Base-by-base conservation (phyloP, 1,140 invertebrate species). In the Cotesia glomerata region DNA sequence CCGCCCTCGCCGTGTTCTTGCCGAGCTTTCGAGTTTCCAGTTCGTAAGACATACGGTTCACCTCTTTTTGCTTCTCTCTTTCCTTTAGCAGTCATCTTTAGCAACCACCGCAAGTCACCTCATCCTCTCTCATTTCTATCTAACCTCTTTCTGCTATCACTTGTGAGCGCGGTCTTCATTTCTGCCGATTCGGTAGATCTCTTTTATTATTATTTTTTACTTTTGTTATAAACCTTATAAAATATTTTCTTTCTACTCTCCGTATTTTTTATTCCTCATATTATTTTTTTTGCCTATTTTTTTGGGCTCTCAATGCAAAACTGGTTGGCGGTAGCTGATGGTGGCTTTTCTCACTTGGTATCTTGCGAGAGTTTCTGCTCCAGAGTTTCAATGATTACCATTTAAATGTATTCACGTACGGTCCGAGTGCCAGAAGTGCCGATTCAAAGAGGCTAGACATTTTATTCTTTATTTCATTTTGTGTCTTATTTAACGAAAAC, bases 331-430 rank as follows among this genome's bases (percentile, higher is more conserved):
- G 11, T 45, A 11, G 39, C 39, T 9, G 39, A 51, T 36, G 16
- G n/a, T 69, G 7, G 32, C 59, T 32, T 26, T 51, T 61, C 64
- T 72, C 62, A 62, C 59, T 51, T 59, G 56, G 39, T 54, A 13
- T 13, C 45, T 49, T 71, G 11, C 63, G 69, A 69, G 59, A 58
- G n/a, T n/a, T n/a, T n/a, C 18, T 58, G 18, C 18, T 54, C 16
- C 18, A 5, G 16, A 69, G 69, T 70, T 74, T 77, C 58, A 73
- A 65, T 76, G 70, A 79, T 79, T 79, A 78, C 76, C 72, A 79
- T 79, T 79, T 77, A 76, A 78, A 79, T 79, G 73, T 78, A 77
- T 79, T 77, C 74, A 68, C 70, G 72, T 70, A 75, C 66, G 73
- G 76, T 75, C 70, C 39, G 5, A 45, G 39, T 45, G 39, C 39